Evolutionary conservation across 2,888 invertebrate genomes (phyloP).

Genomic region (Blastobasis adustella): DNA sequence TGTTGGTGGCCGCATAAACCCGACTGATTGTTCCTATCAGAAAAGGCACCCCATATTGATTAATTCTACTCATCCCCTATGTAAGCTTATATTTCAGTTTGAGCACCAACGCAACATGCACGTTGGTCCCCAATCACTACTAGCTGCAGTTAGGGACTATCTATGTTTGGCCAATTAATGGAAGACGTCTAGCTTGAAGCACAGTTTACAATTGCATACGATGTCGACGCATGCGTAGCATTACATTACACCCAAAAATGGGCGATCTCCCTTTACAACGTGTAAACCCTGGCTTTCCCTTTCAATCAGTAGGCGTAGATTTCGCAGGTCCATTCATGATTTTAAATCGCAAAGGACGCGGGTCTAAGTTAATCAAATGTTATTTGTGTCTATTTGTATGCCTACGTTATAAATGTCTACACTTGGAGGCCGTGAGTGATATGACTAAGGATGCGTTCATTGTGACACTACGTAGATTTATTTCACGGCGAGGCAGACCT

Average conservation of each 20-base stretch:
- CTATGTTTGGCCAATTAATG: neutral
- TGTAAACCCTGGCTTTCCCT: conserved; percentile 1
- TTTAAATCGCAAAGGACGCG: conserved; percentile 2
- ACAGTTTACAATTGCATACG: neutral
- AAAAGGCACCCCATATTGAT: no score
- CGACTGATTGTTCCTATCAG: neutral
- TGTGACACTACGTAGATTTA: no score
- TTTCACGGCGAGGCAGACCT: no score
- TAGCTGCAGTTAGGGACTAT: neutral
- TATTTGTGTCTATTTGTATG: no score
- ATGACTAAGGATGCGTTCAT: no score
- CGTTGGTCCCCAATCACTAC: neutral
- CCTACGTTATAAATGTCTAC: no score
- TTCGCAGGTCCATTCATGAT: no score
- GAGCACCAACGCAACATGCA: neutral
- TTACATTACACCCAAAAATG: neutral
- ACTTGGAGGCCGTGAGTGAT: no score
- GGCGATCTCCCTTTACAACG: conserved; percentile 1
- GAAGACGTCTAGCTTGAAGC: neutral
- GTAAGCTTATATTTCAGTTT: neutral
- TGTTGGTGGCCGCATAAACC: conserved; percentile 1
- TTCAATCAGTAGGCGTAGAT: conserved; percentile 2
- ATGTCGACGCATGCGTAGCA: neutral
- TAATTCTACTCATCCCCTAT: neutral
- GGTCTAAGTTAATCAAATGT: no score